Conservation (phyloP, 1,140 invertebrate genomes). For the Thaumatotibia leucotreta region DNA sequence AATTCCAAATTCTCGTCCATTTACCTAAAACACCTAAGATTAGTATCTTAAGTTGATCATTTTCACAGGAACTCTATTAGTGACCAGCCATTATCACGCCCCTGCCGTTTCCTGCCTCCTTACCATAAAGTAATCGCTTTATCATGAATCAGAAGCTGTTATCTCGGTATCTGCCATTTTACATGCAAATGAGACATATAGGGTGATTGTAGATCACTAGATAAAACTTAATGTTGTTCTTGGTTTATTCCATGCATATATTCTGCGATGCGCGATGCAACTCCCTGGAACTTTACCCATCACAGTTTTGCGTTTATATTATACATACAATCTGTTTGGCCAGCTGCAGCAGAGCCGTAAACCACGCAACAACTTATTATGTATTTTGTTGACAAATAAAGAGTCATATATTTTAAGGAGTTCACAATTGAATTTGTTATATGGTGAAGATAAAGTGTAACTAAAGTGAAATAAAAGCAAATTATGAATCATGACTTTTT, state of each 20-base stretch:
- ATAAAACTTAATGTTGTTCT: conserved; percentile 5
- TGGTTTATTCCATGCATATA: not conserved
- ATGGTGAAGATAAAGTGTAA: no score
- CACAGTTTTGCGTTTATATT: not conserved
- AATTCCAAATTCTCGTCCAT: no score
- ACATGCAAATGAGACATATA: not conserved
- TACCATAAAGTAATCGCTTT: conserved; percentile 9
- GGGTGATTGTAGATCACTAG: not conserved
- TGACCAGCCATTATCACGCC: not conserved
- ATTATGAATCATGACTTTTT: no score
- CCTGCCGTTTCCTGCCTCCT: not conserved
- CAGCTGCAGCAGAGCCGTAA: no score
- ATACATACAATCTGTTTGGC: not conserved
- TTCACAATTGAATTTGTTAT: no score
- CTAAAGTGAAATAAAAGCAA: no score
- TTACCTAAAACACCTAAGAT: no score
- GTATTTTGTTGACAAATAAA: no score
- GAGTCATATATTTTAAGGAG: no score
- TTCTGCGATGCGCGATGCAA: not conserved
- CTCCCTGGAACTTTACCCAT: not conserved
- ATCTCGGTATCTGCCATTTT: not conserved
- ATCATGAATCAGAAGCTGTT: not conserved
- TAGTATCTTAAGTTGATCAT: no score
- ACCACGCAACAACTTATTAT: no score
- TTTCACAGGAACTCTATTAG: not conserved